Evolutionary conservation across 2,113 vertebrate genomes (phyloP).

Genomic region (Ictidomys tridecemlineatus): DNA sequence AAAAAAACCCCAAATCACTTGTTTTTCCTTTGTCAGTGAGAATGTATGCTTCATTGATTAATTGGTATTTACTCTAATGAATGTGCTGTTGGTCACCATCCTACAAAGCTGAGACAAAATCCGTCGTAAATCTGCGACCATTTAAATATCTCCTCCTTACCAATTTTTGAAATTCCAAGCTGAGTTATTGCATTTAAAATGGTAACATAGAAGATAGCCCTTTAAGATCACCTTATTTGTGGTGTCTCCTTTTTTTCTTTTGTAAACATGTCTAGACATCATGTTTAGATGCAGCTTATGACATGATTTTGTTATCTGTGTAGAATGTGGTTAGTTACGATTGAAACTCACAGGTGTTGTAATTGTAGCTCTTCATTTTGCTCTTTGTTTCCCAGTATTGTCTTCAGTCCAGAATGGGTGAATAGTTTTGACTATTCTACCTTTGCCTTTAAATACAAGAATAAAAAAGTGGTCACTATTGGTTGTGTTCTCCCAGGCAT

Average conservation of each 20-base stretch:
- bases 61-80: not conserved
- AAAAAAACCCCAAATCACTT: not conserved
- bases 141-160: not conserved
- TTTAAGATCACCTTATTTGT: not conserved
- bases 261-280: not conserved
- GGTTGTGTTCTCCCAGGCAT: constrained; percentile 87
- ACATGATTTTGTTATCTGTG: not conserved
- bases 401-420: not conserved
- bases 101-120: constrained; percentile 45
- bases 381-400: not conserved
- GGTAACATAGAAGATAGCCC: not conserved
- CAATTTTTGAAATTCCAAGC: constrained; percentile 25
- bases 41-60: not conserved
- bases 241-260: not conserved
- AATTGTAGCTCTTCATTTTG: not conserved
- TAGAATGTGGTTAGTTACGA: not conserved
- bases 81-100: not conserved
- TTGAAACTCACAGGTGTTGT: not conserved
- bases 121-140: not conserved
- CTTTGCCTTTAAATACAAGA: not conserved
- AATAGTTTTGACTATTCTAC: not conserved
- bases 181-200: constrained; percentile 7
- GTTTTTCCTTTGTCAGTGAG: not conserved
- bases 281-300: not conserved
- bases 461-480: not conserved